Conservation (phyloP, 1,140 invertebrate species). For the Plutomurus gul region DNA sequence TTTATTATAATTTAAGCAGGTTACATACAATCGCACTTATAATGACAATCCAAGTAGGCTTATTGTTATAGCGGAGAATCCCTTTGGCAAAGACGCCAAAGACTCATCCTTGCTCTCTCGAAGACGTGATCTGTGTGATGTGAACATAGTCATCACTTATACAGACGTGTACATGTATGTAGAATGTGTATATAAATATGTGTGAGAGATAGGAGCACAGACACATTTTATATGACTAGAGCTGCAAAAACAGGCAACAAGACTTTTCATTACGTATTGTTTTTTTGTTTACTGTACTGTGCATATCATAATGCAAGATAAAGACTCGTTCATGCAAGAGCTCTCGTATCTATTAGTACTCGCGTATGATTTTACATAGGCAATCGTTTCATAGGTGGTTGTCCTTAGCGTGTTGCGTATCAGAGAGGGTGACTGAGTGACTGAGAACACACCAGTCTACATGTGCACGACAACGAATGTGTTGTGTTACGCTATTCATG, state of each 20-base stretch:
- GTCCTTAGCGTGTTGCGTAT: background rate
- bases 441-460: background rate
- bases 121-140: background rate
- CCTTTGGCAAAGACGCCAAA: constrained; percentile 25
- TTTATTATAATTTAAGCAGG: constrained; percentile 14
- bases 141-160: too few relatives aligned
- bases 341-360: background rate
- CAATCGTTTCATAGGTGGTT: background rate
- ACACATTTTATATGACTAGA: too few relatives aligned
- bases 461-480: background rate
- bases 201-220: too few relatives aligned
- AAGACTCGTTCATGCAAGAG: constrained; percentile 4
- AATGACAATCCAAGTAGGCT: constrained; percentile 10
- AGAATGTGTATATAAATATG: background rate
- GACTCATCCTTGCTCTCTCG: background rate
- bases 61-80: constrained; percentile 12
- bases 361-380: background rate
- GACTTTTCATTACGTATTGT: constrained; percentile 4
- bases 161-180: background rate
- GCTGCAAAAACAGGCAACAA: background rate
- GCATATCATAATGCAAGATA: constrained; percentile 4
- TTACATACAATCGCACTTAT: constrained; percentile 29
- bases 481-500: background rate
- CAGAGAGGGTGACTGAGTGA: too few relatives aligned
- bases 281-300: background rate